These are phyloP conservation scores for Tiphia femorata DNA, from an alignment of 2,888 invertebrate species.

Conservation along the genomic window DNA sequence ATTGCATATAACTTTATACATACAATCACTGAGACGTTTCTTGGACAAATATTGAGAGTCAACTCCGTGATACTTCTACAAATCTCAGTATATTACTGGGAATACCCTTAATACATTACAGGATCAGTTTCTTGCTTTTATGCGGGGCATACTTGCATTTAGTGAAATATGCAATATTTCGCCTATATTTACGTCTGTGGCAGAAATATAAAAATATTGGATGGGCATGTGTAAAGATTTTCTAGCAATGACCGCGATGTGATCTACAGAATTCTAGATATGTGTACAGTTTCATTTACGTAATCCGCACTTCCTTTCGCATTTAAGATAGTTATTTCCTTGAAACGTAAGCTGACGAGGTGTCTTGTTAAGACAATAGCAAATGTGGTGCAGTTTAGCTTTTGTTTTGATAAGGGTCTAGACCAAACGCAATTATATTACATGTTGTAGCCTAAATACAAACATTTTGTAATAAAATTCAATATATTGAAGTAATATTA, in stretches of 20 bases:
- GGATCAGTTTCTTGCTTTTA: constrained; percentile 32
- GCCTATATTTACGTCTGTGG: not conserved
- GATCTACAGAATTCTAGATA: too few relatives aligned
- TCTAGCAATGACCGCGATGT: too few relatives aligned
- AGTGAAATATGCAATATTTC: constrained; percentile 27
- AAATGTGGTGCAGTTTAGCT: constrained; percentile 62
- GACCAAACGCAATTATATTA: constrained; percentile 68
- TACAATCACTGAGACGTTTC: too few relatives aligned
- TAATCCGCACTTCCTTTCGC: too few relatives aligned
- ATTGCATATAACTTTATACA: too few relatives aligned
- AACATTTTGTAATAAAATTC: constrained; percentile 68
- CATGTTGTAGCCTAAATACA: constrained; percentile 69
- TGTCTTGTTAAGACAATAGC: constrained; percentile 48
- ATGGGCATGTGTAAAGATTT: too few relatives aligned
- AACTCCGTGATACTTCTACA: too few relatives aligned
- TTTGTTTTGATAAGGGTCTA: constrained; percentile 65
- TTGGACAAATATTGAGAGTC: too few relatives aligned
- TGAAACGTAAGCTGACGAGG: constrained; percentile 51
- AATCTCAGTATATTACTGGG: too few relatives aligned
- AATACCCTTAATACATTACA: too few relatives aligned
- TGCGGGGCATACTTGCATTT: constrained; percentile 29
- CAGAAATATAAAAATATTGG: too few relatives aligned
- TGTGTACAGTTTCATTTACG: too few relatives aligned
- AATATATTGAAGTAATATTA: constrained; percentile 61
- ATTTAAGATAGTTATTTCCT: constrained; percentile 43